Percentiles rank a stretch among this genome's conserved stretches.
phyloP scores from a whole-genome alignment of 2,797 vertebrate species.

The Lepus oiostolus region DNA sequence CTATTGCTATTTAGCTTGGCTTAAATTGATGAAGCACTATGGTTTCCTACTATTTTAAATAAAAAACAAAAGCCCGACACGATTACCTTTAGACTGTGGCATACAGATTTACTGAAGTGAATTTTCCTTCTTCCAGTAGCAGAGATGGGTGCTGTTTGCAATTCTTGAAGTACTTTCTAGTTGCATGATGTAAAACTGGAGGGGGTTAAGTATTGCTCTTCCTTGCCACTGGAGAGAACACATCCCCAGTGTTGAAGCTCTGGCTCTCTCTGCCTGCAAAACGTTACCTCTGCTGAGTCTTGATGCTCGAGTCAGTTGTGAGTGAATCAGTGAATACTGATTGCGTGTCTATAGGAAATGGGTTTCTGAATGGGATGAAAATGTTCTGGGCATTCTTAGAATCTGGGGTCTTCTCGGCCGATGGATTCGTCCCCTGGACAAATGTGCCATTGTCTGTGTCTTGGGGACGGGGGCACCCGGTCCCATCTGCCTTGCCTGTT shows the following conservation, averaged over 20 bases:
- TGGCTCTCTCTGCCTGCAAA: neutral
- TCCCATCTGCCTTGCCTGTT: neutral
- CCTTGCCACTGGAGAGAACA: neutral
- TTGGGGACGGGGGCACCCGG: neutral
- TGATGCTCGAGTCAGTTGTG: neutral
- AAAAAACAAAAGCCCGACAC: constrained; percentile 36
- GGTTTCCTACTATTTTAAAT: neutral
- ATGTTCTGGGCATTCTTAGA: neutral
- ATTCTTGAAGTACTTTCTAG: neutral
- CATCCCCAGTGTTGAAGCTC: neutral
- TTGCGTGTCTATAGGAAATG: neutral
- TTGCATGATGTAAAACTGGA: neutral
- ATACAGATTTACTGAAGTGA: neutral
- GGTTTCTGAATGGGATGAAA: neutral
- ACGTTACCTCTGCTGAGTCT: neutral
- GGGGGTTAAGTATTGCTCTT: neutral
- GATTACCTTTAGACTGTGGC: constrained; percentile 1
- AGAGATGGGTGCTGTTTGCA: neutral
- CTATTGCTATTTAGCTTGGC: neutral
- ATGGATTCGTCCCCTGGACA: neutral
- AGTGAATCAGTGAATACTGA: neutral
- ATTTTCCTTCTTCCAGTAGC: constrained; percentile 36
- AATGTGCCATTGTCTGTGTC: neutral
- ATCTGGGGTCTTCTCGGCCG: neutral
- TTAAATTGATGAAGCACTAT: neutral